phyloP scores from a whole-genome alignment of 2,113 vertebrate species.

The Gallinago undulata region DNA sequence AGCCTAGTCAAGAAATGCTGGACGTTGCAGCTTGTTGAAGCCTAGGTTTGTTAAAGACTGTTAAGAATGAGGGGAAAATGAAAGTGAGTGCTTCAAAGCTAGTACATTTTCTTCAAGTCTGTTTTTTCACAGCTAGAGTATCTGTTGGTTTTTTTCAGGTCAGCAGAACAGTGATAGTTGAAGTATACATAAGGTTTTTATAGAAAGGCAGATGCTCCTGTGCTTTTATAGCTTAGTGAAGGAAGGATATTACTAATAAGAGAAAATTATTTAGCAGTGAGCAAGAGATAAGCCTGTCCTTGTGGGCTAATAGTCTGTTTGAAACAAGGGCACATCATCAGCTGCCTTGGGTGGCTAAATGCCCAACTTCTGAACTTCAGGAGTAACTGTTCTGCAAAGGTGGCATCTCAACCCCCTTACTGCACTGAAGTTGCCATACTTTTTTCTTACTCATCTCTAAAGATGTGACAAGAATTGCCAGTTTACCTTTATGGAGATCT shows the following conservation, averaged over 20 bases:
- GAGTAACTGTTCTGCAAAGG: not conserved
- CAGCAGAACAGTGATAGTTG: not conserved
- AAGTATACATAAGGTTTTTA: not conserved
- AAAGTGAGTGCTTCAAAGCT: not conserved
- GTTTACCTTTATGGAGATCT: not conserved
- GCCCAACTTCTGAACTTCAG: not conserved
- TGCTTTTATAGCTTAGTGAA: not conserved
- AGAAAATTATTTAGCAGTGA: not conserved
- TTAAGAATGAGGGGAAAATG: not conserved
- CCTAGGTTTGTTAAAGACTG: not conserved
- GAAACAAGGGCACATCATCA: not conserved
- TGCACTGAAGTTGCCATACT: not conserved
- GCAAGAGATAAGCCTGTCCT: not conserved
- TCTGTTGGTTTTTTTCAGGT: not conserved
- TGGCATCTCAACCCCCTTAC: not conserved
- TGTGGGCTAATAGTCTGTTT: not conserved
- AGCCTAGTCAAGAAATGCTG: not conserved
- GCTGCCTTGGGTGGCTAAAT: not conserved
- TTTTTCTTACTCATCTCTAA: not conserved
- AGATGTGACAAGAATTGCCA: not conserved
- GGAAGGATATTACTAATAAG: not conserved
- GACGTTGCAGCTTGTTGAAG: not conserved
- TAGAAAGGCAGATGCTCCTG: not conserved
- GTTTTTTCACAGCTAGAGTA: not conserved
- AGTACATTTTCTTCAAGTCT: not conserved